Base-by-base conservation (phyloP, 2,113 vertebrate species). In the Tringa solitaria region DNA sequence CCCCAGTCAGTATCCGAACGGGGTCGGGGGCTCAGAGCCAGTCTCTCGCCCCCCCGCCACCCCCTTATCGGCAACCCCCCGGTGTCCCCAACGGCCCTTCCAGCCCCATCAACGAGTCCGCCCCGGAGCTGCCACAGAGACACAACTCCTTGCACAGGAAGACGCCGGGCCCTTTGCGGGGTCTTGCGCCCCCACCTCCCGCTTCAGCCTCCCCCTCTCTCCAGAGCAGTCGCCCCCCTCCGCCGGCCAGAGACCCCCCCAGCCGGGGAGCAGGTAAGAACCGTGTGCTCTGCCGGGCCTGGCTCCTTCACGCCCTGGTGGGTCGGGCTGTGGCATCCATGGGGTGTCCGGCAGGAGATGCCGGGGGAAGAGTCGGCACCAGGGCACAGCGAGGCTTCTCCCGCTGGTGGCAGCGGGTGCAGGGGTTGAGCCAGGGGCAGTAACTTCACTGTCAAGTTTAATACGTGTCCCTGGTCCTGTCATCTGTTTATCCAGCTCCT, bases 131-230 rank as follows among this genome's bases (percentile, higher is more conserved):
- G 80, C 99, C 99, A 5, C 99, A 99, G 98, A 98, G 99, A 97
- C 98, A 99, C 97, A 99, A 99, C 97, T 99, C 99, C 43, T 98
- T 99, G 97, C 99, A 99, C 97, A 98, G 98, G 96, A 98, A 98
- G 94, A 96, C 98, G 0, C 93, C 97, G 0, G 98, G 97, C 37
- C 96, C 97, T 1, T 72, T 97, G 80, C 96, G 98, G 97, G 98
- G 98, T 72, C 95, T 98, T 15, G 98, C 98, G 1, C 98, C 98
- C 2, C 98, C 96, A 1, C 98, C 98, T 1, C 98, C 98, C 11
- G 63, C 98, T 43, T 97, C 98, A 20, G 97, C 96, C 46, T 98
- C 98, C 85, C 97, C 98, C 0, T 98, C 98, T 86, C 97, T 98
- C 75, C 97, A 98, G 90, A 98, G 97, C 93, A 97, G 64, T 87